Base-by-base conservation (phyloP, 2,797 vertebrate species). In the Fundulus diaphanus region DNA sequence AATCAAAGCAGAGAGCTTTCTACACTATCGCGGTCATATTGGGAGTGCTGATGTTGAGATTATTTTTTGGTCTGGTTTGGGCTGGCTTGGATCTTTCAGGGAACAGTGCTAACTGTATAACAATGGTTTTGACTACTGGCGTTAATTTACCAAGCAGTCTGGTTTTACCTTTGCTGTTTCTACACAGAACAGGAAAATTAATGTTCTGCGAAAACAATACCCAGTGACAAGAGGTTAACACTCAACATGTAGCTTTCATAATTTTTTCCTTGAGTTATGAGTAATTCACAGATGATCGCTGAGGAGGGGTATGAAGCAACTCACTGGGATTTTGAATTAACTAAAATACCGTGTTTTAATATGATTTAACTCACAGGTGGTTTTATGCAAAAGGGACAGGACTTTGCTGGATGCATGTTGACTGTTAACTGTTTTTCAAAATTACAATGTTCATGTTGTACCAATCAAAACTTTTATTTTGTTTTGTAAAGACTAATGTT, bases 141-240 rank as follows among this genome's bases (percentile, higher is more conserved):
- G 0, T 68, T 11, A 0, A 0, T 70, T 7, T 88, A 16, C 71
- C 73, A 44, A 73, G 57, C 9, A 79, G 70, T 20, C 49, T 82
- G 59, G 72, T 85, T 27, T 27, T 67, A 40, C 67, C 61, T 0
- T 66, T 83, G 72, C 69, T 85, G 13, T 83, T 72, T 65, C 72
- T 83, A 1, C 61, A 82, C 20, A 66, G 72, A 66, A 52, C 67
- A 44, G 70, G 77, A 20, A 81, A 82, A 56, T 27, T 72, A 4
- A 3, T 2, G 7, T 48, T 52, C 35, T 52, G 44, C 35, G 46
- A n/a, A n/a, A 42, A n/a, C 42, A n/a, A 66, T 11, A 66, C 5
- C 12, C 11, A 33, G 16, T 15, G 16, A 70, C 1, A 4, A 1
- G 33, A 68, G 27, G 5, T 6, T 51, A 24, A 3, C 24, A 33